Evolutionary conservation across 2,113 vertebrate species (phyloP), one percentile per base, ranked within the genome.

Genomic region (Centrocercus urophasianus): DNA sequence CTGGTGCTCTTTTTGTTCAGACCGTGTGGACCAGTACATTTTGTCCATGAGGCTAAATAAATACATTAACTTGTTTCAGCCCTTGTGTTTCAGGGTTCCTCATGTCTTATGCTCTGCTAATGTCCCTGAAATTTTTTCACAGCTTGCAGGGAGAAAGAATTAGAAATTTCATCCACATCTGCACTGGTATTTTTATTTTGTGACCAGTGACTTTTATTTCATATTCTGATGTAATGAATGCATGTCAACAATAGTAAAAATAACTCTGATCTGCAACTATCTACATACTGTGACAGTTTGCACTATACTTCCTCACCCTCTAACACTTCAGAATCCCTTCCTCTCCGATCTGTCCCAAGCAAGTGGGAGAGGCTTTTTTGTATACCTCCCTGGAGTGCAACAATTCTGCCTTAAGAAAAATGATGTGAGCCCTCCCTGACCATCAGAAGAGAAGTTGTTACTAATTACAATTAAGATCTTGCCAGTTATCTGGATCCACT

Each of bases 381-480:
- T 87, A 71, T 83, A 56, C 45, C 56, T 89, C 82, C 73, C 81
- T 79, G 60, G 91, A 93, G 89, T 52, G 85, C 20, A 75, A 15
- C 81, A 93, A 70, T 67, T 89, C 67, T 88, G 93, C 87, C 82
- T 93, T 71, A 76, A 93, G 94, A 94, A 96, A 89, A 92, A 87
- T 22, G 70, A 42, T 82, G 72, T 64, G 86, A 92, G 64, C 40
- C 67, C 67, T 72, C 87, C 84, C 64, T 3, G 0, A 43, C 52
- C 88, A 76, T 90, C 88, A 92, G 92, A 90, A 90, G 70, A 76
- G 83, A 90, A 94, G 60, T 28, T 89, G 78, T 50, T 88, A 42
- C 84, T 95, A 92, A 95, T 96, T 93, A 95, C 91, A 94, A 80
- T 84, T 43, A 91, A 85, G 91, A 94, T 85, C 81, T 71, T 91